Evolutionary conservation across 2,797 vertebrate genomes (phyloP).

Genomic region (Coregonus ussuriensis): DNA sequence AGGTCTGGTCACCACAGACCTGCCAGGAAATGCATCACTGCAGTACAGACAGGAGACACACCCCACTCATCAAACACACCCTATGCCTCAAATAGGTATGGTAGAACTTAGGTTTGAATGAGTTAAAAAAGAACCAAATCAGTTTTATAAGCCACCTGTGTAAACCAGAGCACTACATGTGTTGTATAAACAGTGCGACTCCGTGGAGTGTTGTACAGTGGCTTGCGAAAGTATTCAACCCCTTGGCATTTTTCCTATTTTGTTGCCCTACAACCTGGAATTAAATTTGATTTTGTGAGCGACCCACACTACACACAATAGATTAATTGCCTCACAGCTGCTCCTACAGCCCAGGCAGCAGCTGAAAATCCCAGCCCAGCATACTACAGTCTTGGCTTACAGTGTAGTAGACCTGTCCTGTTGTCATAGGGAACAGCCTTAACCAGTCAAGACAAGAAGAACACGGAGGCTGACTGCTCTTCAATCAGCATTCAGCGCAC

Average conservation of each 20-base stretch:
- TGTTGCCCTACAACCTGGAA: too few species aligned
- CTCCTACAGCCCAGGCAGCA: constrained; percentile 44
- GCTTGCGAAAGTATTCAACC: too few species aligned
- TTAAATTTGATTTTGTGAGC: neutral
- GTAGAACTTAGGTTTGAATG: neutral
- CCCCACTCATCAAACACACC: neutral
- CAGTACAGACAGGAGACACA: neutral
- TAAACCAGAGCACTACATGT: neutral
- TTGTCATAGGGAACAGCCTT: constrained; percentile 64
- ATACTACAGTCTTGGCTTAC: constrained; percentile 66
- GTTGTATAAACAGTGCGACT: constrained; percentile 41
- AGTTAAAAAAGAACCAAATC: neutral
- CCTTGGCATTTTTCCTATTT: too few species aligned
- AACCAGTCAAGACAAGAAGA: constrained; percentile 72
- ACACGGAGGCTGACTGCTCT: constrained; percentile 22
- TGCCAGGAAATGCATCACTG: constrained; percentile 4
- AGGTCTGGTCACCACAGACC: constrained; percentile 17
- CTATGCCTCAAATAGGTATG: neutral
- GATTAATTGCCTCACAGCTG: constrained; percentile 57
- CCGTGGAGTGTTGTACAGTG: constrained; percentile 44
- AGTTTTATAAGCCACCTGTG: neutral
- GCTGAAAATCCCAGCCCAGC: constrained; percentile 58
- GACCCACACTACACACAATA: constrained; percentile 34
- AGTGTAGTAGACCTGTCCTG: constrained; percentile 58
- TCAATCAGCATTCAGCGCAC: constrained; percentile 49